Conservation (phyloP, 2,113 vertebrate species). For the Urocitellus parryii region DNA sequence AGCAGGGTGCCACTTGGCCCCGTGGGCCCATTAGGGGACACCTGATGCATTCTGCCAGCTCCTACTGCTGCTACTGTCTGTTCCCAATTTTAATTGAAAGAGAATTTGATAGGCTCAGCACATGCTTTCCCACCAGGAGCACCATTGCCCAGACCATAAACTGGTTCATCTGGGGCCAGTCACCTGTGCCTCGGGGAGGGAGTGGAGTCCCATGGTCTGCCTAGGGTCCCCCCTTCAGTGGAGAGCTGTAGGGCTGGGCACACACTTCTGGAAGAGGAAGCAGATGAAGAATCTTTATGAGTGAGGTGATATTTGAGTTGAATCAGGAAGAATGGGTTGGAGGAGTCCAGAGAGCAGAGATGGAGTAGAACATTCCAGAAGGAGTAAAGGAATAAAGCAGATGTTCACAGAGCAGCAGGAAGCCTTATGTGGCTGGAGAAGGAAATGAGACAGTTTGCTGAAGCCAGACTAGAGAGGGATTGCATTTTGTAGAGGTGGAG, state of each 20-base stretch:
- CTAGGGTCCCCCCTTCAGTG: too few relatives aligned
- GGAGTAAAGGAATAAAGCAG: neutral
- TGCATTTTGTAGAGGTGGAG: neutral
- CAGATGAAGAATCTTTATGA: too few relatives aligned
- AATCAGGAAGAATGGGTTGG: too few relatives aligned
- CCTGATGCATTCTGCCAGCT: neutral
- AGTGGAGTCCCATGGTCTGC: too few relatives aligned
- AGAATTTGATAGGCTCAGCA: too few relatives aligned
- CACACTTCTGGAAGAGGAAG: neutral
- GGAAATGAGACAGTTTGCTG: neutral
- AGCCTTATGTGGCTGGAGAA: neutral
- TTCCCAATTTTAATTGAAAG: too few relatives aligned
- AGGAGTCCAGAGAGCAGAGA: too few relatives aligned
- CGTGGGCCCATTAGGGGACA: neutral
- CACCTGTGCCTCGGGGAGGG: too few relatives aligned
- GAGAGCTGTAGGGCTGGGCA: too few relatives aligned
- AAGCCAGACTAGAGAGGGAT: neutral
- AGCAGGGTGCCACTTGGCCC: neutral
- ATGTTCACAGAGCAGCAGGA: neutral
- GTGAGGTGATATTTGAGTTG: too few relatives aligned
- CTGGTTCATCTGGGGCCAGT: neutral
- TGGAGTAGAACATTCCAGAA: too few relatives aligned
- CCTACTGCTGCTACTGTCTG: neutral
- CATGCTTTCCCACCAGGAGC: neutral
- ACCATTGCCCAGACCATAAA: neutral